Evolutionary conservation across 1,140 invertebrate species (phyloP), one percentile per base, ranked within the genome.

Genomic region (Psilanteris sp.): DNA sequence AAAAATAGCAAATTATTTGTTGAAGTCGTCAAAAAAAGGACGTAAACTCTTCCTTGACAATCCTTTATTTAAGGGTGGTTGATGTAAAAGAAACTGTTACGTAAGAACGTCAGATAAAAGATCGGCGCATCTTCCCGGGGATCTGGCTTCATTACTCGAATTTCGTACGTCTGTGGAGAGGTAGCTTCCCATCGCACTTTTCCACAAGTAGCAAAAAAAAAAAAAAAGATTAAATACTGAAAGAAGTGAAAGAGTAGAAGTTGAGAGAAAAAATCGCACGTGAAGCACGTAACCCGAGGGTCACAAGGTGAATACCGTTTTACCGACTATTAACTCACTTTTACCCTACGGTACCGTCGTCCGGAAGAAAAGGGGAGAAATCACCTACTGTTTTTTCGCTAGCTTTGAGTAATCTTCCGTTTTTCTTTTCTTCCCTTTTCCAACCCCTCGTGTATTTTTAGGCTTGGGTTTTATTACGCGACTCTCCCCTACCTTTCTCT

Each of bases 271-370:
- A 70, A 78, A 62, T 78, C 31, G 57, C 66, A 67, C 70, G 61
- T 68, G 55, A 77, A 74, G 66, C 20, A 74, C 70, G 67, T 54
- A 72, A 76, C 72, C 66, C 62, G 41, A 32, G 68, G 74, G 70
- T 78, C 64, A 78, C 59, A 66, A 80, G 82, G 73, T 86, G 86
- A 88, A 86, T 87, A 83, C 86, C 84, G 86, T 87, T 88, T 88
- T 88, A 88, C 87, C 87, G 83, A 88, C 87, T 88, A 88, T 88
- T 88, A 88, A 88, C 87, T 87, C 85, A 87, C 85, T 86, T 87
- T 88, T 87, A 88, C 86, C 85, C 85, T 83, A 85, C 26, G 54
- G 27, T 77, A 77, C 77, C n/a, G n/a, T 72, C 76, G 71, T 54
- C 8, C 29, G 20, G 26, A 44, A 37, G 31, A 52, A 62, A 75